These are phyloP conservation scores for Candidula unifasciata DNA, from an alignment of 2,888 invertebrate species.

Conservation along the genomic window DNA sequence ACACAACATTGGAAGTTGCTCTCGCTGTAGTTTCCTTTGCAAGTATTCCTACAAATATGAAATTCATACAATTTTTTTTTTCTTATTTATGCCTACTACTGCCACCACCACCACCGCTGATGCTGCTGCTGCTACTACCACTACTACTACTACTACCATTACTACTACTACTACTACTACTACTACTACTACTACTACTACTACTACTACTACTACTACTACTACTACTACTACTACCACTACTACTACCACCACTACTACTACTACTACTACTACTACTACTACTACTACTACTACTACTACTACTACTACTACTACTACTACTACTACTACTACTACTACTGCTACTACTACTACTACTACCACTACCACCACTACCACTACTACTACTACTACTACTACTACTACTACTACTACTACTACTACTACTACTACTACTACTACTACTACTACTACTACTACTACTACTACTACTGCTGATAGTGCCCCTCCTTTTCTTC, in stretches of 20 bases:
- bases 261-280: conserved; percentile 38
- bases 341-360: conserved; percentile 13
- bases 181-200: background rate
- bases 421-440: conserved; percentile 7
- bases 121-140: background rate
- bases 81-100: too few relatives aligned
- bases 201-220: background rate
- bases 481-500: too few relatives aligned
- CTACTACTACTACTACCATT: background rate
- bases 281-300: background rate
- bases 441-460: conserved; percentile 33
- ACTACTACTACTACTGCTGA: conserved; percentile 4
- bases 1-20: too few relatives aligned
- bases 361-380: conserved; percentile 3
- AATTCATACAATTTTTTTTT: too few relatives aligned
- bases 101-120: background rate
- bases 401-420: conserved; percentile 23
- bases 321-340: background rate
- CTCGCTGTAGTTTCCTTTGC: too few relatives aligned
- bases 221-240: background rate
- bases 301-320: conserved; percentile 5
- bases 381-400: conserved; percentile 23
- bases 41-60: too few relatives aligned
- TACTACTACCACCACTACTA: conserved; percentile 7
- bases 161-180: background rate